These are phyloP conservation scores for Rhinoderma darwinii DNA, from an alignment of 2,113 vertebrate genomes.

Conservation along the genomic window DNA sequence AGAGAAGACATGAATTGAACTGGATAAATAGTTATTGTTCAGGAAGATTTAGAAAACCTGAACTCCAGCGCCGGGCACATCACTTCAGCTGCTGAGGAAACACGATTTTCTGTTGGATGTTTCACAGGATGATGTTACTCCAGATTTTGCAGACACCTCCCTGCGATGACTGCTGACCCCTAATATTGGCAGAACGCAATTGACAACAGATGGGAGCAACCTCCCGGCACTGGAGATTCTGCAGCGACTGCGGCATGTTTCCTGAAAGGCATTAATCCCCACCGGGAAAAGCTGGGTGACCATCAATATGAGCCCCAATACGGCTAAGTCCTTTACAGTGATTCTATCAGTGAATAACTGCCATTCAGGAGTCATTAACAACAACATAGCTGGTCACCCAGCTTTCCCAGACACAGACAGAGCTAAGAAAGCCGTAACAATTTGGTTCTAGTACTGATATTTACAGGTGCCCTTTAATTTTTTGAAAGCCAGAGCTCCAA, in stretches of 20 bases:
- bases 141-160: background rate
- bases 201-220: background rate
- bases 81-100: conserved; percentile 3
- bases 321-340: too few relatives aligned
- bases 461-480: too few relatives aligned
- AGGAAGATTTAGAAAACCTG: conserved; percentile 15
- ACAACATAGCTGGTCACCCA: too few relatives aligned
- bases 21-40: conserved; percentile 17
- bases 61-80: background rate
- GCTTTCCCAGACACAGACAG: too few relatives aligned
- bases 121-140: background rate
- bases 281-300: background rate
- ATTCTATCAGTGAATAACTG: too few relatives aligned
- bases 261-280: background rate
- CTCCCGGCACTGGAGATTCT: background rate
- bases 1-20: conserved; percentile 11
- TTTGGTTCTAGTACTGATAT: too few relatives aligned
- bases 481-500: too few relatives aligned
- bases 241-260: background rate
- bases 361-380: too few relatives aligned
- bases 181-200: background rate
- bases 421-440: too few relatives aligned
- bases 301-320: too few relatives aligned
- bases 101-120: background rate
- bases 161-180: background rate